A percentile compares a stretch with the other conserved stretches of the same genome.
phyloP scores from a whole-genome alignment of 2,113 vertebrate species.

The Pelmatolapia mariae region DNA sequence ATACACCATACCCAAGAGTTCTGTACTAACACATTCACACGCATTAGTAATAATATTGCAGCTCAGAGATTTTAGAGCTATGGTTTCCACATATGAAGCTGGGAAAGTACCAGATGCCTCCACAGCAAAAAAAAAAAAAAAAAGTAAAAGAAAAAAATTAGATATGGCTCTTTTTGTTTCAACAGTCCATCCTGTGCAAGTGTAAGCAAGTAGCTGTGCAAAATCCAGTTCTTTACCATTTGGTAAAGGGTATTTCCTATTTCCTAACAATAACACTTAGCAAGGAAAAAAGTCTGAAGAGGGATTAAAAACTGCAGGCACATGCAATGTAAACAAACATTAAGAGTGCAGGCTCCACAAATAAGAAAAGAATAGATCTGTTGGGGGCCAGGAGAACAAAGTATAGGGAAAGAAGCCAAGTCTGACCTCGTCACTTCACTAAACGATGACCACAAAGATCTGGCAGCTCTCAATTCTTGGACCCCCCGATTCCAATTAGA shows the following conservation, averaged over 20 bases:
- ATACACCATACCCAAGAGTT: not conserved
- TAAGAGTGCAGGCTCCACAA: not conserved
- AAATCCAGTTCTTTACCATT: not conserved
- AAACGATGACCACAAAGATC: slow-evolving; percentile 29
- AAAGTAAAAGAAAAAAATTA: not conserved
- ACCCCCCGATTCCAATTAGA: slow-evolving; percentile 44
- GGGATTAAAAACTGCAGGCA: not conserved
- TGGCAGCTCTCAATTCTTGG: slow-evolving; percentile 32
- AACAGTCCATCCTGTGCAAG: not conserved
- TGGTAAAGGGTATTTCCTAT: slow-evolving; percentile 8
- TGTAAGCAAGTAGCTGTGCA: not conserved
- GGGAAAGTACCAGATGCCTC: not conserved
- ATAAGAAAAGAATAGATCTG: not conserved
- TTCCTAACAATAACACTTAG: not conserved
- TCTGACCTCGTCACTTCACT: slow-evolving; percentile 40
- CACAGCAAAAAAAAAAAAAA: not conserved
- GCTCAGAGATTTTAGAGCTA: not conserved
- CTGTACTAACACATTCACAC: not conserved
- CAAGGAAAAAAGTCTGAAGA: not conserved
- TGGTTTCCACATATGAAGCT: not conserved
- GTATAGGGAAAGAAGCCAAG: not conserved
- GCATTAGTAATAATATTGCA: not conserved
- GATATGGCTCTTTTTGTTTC: not conserved
- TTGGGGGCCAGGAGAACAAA: not conserved
- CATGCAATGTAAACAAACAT: slow-evolving; percentile 2